Evolutionary conservation across 2,797 vertebrate genomes (phyloP), one percentile per base, ranked within the genome.

Genomic region (Myotis vivesi): DNA sequence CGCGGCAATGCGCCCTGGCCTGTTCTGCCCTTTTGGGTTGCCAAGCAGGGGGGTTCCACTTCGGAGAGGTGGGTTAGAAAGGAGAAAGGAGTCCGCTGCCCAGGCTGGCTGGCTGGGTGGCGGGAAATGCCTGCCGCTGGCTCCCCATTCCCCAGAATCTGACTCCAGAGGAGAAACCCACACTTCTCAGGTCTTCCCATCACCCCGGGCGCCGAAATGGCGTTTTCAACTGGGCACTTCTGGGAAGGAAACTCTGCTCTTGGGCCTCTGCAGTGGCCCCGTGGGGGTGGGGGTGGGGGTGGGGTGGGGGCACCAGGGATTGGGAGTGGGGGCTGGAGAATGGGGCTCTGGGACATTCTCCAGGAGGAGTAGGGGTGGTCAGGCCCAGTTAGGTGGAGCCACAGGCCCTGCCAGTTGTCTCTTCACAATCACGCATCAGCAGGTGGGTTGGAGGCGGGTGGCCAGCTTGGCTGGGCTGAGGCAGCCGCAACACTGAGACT

Each of bases 251-350:
- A 20, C 33, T 12, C 13, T 83, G 72, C 38, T 3, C 9, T 28
- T 87, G 59, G 44, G 19, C 44, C 85, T 30, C 55, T 20, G 46
- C 33, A 2, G 33, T 33, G 62, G 51, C 33, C 11, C 1, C 2
- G 12, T 23, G 22, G 1, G 30, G 33, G 25, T 22, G 25, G 25
- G 85, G 68, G 3, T 25, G 23, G 2, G 25, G 38, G 30, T 46
- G 25, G 85, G 68, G 3, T 15, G 23, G 2, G 25, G 38, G 30
- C 46, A 16, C 3, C 0, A 9, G 25, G 38, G 30, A 41, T 23
- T 0, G 28, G 57, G 16, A 16, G 0, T 4, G 11, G 12, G 28
- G 25, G 8, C 2, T 0, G 51, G 66, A 38, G 25, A 55, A 1
- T 51, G 62, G 1, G 3, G 53, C 19, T 16, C 41, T n/a, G 38